Conservation (phyloP, 2,797 vertebrate genomes). For the Astyanax mexicanus region DNA sequence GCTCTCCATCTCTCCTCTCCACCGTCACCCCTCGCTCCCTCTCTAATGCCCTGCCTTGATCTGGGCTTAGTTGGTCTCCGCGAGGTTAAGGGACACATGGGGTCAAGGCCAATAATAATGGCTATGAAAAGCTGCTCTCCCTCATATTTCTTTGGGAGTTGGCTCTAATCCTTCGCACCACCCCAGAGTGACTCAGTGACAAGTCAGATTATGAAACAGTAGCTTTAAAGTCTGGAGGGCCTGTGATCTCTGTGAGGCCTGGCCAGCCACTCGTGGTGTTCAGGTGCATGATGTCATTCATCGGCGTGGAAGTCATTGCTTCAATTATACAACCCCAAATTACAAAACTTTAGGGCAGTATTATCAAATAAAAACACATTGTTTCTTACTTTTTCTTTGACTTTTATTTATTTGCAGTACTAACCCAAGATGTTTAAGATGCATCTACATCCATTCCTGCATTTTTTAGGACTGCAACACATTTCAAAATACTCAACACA, state of each 20-base stretch:
- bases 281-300: constrained; percentile 46
- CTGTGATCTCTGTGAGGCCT: constrained; percentile 53
- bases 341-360: too few relatives aligned
- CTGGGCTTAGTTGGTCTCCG: constrained; percentile 85
- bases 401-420: too few relatives aligned
- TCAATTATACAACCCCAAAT: too few relatives aligned
- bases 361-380: too few relatives aligned
- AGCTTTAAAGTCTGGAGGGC: constrained; percentile 66
- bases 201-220: constrained; percentile 73
- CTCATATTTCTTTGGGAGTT: constrained; percentile 74
- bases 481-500: too few relatives aligned
- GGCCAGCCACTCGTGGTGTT: constrained; percentile 35
- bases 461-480: too few relatives aligned
- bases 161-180: constrained; percentile 72
- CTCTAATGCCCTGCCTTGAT: constrained; percentile 78
- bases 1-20: constrained; percentile 16
- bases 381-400: too few relatives aligned
- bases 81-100: constrained; percentile 78
- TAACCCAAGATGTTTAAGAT: too few relatives aligned
- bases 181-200: constrained; percentile 72
- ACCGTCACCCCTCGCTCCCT: constrained; percentile 25
- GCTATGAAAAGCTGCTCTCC: constrained; percentile 76
- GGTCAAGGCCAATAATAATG: constrained; percentile 86
- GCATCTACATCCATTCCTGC: too few relatives aligned
- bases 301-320: constrained; percentile 33